Conservation (phyloP, 2,113 vertebrate species). For the Rhea americana region DNA sequence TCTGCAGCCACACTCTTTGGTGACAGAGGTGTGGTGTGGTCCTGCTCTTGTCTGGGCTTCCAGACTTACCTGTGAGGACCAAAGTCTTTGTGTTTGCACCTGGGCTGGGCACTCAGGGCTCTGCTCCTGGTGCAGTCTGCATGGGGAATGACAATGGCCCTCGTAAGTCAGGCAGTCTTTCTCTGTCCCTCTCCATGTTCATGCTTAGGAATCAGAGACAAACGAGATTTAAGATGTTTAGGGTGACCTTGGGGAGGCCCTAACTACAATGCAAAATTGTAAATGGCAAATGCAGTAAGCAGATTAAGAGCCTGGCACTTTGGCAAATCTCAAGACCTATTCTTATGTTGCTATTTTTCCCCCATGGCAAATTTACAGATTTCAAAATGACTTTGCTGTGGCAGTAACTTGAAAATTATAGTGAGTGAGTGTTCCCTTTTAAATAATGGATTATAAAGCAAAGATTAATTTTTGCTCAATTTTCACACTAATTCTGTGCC, state of each 20-base stretch:
- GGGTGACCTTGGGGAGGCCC: conserved; percentile 48
- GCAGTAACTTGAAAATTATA: conserved; percentile 60
- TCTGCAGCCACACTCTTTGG: fast-evolving
- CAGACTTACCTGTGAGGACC: neutral
- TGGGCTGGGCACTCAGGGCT: neutral
- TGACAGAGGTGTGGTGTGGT: neutral
- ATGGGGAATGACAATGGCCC: neutral
- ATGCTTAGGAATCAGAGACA: neutral
- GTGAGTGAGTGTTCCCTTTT: conserved; percentile 53
- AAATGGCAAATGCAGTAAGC: conserved; percentile 20
- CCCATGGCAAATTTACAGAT: conserved; percentile 52
- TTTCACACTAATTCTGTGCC: conserved; percentile 50
- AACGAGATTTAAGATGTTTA: conserved; percentile 1
- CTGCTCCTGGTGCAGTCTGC: neutral
- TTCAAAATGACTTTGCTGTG: conserved; percentile 58
- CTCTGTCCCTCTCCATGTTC: neutral
- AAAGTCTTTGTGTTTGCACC: neutral
- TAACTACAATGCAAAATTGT: neutral
- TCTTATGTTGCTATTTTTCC: conserved; percentile 53
- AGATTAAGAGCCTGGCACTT: conserved; percentile 43
- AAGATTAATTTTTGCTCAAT: conserved; percentile 58
- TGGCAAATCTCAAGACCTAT: conserved; percentile 33
- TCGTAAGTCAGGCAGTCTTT: neutral
- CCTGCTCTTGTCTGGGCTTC: neutral
- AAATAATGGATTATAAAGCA: conserved; percentile 65